phyloP scores from a whole-genome alignment of 1,140 invertebrate species.

The Episyrphus balteatus region DNA sequence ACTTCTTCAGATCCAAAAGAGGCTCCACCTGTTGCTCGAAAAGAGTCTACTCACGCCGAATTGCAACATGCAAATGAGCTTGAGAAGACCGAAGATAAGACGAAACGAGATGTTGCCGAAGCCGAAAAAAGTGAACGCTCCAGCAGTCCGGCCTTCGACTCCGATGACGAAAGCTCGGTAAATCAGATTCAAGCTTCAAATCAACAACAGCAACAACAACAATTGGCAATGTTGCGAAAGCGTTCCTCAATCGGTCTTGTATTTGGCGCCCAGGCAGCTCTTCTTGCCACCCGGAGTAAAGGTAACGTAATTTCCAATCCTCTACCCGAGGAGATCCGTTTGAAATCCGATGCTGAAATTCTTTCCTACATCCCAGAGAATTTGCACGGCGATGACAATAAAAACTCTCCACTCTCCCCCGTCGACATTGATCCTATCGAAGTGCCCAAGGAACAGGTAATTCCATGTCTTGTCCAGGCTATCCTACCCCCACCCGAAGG shows the following conservation, averaged over 20 bases:
- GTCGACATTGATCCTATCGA: slow-evolving; percentile 36
- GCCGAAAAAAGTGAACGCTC: slow-evolving; percentile 76
- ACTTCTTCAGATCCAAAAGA: slow-evolving; percentile 3
- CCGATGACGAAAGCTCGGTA: slow-evolving; percentile 73
- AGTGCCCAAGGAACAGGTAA: slow-evolving; percentile 39
- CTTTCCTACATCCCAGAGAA: too few species aligned
- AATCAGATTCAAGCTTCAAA: slow-evolving; percentile 29
- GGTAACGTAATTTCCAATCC: slow-evolving; percentile 26
- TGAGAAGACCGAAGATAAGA: slow-evolving; percentile 36
- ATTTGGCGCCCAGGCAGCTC: slow-evolving; percentile 30
- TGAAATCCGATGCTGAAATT: slow-evolving; percentile 29
- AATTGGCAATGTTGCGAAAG: slow-evolving; percentile 27
- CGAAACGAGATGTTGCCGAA: slow-evolving; percentile 39
- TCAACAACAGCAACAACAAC: slow-evolving; percentile 19
- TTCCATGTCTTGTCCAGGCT: slow-evolving; percentile 45
- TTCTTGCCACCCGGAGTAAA: slow-evolving; percentile 33
- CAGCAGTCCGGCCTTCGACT: slow-evolving; percentile 90
- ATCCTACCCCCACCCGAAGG: slow-evolving; percentile 64
- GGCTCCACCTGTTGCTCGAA: not conserved
- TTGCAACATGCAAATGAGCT: too few species aligned
- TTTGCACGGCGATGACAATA: not conserved
- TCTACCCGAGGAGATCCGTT: slow-evolving; percentile 8
- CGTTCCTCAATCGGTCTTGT: slow-evolving; percentile 33
- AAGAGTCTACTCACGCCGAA: too few species aligned
- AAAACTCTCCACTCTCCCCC: slow-evolving; percentile 30